Base-by-base conservation (phyloP, 1,140 invertebrate species). In the Holotrichia oblita region DNA sequence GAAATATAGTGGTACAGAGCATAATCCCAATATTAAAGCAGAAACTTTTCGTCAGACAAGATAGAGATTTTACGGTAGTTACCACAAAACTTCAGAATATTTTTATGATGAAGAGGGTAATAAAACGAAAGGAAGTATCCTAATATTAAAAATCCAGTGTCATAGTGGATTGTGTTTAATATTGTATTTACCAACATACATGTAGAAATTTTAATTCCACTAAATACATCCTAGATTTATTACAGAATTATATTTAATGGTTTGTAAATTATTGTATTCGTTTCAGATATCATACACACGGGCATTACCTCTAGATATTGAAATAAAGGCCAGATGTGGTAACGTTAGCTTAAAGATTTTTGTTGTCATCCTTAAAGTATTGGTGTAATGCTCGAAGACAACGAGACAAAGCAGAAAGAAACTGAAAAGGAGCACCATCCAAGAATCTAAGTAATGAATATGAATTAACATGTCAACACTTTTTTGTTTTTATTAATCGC, bases 401-500 rank as follows among this genome's bases (percentile, higher is more conserved):
- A 27, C 9, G 22, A 69, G 10, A 69, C 22, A 69, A 69, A 55
- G 14, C 6, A 55, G n/a, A 55, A 17, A 55, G 1, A 55, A 69
- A 69, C 61, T 9, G 12, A 69, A 69, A 34, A 22, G 27, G 61
- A 27, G 24, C 61, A 14, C 12, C 61, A 34, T 69, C 61, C 61
- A 69, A 7, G 61, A 34, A 34, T 22, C 61, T 27, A 14, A 20
- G 61, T 69, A 69, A 69, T 69, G 61, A 69, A 69, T 69, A 69
- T 69, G 61, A 69, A 69, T 69, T 69, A 69, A 69, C 61, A 69
- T 69, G 61, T 69, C 61, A 69, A 69, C 61, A 69, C 61, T 69
- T 69, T 69, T 69, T 69, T 69, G 17, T 69, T 69, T 69, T 69
- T 69, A 69, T 69, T 69, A 20, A 69, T 27, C 20, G 22, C 61